A percentile compares a stretch with the other conserved stretches of the same genome.
phyloP scores from a whole-genome alignment of 2,797 vertebrate species.

The Aeoliscus strigatus region DNA sequence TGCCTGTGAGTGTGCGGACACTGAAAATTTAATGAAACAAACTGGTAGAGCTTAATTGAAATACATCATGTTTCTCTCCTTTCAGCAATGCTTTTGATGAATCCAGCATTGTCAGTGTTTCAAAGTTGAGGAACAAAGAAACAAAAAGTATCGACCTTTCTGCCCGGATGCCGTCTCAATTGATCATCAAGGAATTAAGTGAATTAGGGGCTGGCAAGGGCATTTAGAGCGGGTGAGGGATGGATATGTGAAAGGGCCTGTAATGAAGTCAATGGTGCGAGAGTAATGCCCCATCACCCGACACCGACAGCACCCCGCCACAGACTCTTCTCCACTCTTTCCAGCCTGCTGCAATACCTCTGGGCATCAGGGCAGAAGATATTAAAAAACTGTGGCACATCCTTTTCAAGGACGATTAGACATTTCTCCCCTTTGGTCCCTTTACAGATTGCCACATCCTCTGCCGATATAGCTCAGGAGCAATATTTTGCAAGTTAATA shows the following conservation, averaged over 20 bases:
- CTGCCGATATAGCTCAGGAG: conserved; percentile 33
- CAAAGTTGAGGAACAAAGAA: conserved; percentile 54
- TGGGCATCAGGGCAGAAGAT: conserved; percentile 66
- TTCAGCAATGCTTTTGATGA: conserved; percentile 15
- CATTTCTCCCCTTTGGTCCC: conserved; percentile 54
- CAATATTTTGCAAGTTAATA: conserved; percentile 32
- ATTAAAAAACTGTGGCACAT: conserved; percentile 67
- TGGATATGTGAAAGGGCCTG: conserved; percentile 65
- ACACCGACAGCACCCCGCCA: conserved; percentile 46
- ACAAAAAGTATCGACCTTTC: conserved; percentile 69
- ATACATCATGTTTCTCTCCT: conserved; percentile 29
- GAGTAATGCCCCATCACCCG: conserved; percentile 71
- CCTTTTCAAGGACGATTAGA: conserved; percentile 70
- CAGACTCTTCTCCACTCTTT: conserved; percentile 42
- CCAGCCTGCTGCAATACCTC: conserved; percentile 56
- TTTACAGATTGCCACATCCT: conserved; percentile 50
- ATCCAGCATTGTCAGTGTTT: conserved; percentile 24
- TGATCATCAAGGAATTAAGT: conserved; percentile 75
- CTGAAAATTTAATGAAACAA: conserved; percentile 57
- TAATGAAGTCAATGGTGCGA: conserved; percentile 75
- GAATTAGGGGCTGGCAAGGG: conserved; percentile 70
- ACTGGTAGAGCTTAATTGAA: conserved; percentile 37
- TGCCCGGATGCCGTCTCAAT: conserved; percentile 60
- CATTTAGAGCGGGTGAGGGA: conserved; percentile 58
- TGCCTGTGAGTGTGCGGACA: conserved; percentile 40